Conservation (phyloP, 2,113 vertebrate genomes). For the Monarcha castaneiventris region DNA sequence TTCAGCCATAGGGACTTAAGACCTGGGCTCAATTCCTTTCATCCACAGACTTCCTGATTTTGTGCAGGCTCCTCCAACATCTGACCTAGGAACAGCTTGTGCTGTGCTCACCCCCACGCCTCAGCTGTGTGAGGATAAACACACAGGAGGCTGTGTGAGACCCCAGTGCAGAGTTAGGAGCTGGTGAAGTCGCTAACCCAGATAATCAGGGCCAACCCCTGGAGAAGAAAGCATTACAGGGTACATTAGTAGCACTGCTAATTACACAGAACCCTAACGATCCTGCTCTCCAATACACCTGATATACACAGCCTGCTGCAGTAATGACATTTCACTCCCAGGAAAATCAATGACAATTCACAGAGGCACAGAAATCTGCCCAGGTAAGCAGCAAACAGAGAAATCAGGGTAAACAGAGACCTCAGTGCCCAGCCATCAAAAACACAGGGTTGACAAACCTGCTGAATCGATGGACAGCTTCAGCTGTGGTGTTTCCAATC, state of each 20-base stretch:
- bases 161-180: background rate
- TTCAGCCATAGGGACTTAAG: background rate
- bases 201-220: background rate
- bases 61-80: background rate
- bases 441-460: background rate
- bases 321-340: background rate
- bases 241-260: background rate
- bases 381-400: background rate
- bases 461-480: background rate
- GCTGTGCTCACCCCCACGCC: rapidly evolving
- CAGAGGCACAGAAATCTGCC: background rate
- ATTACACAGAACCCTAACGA: background rate
- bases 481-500: background rate
- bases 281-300: background rate
- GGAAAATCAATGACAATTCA: background rate
- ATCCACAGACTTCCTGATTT: background rate
- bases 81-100: background rate
- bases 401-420: background rate
- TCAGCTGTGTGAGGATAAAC: background rate
- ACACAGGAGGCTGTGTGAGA: background rate
- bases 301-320: background rate
- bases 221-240: background rate
- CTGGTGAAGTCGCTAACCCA: background rate
- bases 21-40: background rate
- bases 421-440: background rate